phyloP scores from a whole-genome alignment of 2,797 vertebrate genomes.

The Leptatherina wallacei region DNA sequence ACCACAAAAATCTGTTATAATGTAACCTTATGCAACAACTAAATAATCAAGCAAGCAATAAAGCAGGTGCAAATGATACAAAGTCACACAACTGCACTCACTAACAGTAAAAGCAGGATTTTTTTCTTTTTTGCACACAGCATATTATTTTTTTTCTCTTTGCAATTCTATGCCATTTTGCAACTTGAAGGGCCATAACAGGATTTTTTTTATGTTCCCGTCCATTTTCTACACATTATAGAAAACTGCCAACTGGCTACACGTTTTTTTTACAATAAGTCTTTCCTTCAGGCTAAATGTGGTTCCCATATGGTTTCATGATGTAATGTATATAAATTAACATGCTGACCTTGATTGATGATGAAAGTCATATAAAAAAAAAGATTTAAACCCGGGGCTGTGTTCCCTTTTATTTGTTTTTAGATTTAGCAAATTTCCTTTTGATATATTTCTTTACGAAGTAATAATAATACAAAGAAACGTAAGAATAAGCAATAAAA shows the following conservation, averaged over 20 bases:
- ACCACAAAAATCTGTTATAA: constrained; percentile 65
- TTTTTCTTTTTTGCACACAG: constrained; percentile 44
- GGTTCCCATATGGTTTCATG: not conserved
- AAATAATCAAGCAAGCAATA: constrained; percentile 78
- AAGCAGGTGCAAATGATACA: constrained; percentile 80
- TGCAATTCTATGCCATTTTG: constrained; percentile 35
- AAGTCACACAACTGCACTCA: constrained; percentile 76
- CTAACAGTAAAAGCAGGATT: constrained; percentile 66
- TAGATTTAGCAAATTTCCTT: constrained; percentile 8
- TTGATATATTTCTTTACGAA: constrained; percentile 1
- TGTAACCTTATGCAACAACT: constrained; percentile 69
- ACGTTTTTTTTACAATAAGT: not conserved
- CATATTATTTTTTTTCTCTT: constrained; percentile 22
- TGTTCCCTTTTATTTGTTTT: not conserved
- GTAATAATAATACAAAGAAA: not conserved
- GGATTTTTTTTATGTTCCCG: constrained; percentile 42
- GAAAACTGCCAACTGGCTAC: not conserved
- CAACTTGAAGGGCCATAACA: constrained; percentile 36
- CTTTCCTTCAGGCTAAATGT: constrained; percentile 12
- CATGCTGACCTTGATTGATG: not conserved
- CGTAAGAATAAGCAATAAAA: not conserved
- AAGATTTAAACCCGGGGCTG: not conserved
- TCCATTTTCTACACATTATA: constrained; percentile 49
- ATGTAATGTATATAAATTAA: not conserved
- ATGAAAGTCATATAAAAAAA: not conserved